Evolutionary conservation across 2,113 vertebrate genomes (phyloP).

Genomic region (Osmerus eperlanus): DNA sequence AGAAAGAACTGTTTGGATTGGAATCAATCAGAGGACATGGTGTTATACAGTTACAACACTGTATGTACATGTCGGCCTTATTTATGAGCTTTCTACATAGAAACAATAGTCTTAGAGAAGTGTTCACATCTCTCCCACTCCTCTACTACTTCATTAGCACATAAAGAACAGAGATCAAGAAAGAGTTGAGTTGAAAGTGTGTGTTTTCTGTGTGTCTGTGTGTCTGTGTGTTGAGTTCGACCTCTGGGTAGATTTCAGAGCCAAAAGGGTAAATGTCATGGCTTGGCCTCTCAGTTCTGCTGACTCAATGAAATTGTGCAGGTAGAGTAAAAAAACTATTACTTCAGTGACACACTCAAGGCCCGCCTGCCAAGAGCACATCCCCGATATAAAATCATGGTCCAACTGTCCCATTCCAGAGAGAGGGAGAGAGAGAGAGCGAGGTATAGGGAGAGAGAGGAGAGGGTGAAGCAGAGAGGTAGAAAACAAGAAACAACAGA

Average conservation of each 20-base stretch:
- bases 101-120: background rate
- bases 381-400: no score
- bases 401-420: background rate
- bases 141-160: background rate
- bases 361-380: no score
- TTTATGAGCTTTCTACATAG: background rate
- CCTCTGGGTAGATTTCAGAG: no score
- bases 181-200: no score
- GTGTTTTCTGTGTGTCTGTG: no score
- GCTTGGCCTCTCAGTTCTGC: no score
- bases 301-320: no score
- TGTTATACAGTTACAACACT: background rate
- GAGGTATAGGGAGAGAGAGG: background rate
- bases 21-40: background rate
- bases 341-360: no score
- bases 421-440: conserved; percentile 6
- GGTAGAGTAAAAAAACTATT: no score
- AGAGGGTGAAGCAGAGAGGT: background rate
- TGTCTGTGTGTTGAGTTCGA: no score
- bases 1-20: background rate
- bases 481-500: background rate
- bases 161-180: background rate
- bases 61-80: background rate
- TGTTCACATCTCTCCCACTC: background rate
- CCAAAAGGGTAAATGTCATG: no score